These are phyloP conservation scores for Bradypus variegatus DNA, from an alignment of 2,797 vertebrate genomes.

Conservation along the genomic window DNA sequence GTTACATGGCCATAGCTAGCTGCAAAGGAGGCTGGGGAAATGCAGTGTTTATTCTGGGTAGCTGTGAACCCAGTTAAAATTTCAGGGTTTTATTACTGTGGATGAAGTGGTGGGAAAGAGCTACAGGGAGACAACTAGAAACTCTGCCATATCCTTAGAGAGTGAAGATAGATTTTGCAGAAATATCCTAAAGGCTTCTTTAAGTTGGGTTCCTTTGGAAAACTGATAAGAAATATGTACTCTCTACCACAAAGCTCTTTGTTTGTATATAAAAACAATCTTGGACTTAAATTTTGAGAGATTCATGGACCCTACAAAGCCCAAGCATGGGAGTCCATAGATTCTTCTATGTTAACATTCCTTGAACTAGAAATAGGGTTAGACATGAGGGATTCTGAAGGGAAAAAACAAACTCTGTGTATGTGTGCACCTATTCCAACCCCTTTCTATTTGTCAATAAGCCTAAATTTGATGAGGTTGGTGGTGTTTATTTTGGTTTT, in stretches of 20 bases:
- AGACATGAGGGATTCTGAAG: not conserved
- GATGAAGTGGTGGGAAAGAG: not conserved
- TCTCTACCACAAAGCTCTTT: not conserved
- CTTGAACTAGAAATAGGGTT: not conserved
- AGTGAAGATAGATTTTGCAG: not conserved
- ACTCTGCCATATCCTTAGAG: not conserved
- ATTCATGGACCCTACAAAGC: not conserved
- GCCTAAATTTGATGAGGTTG: not conserved
- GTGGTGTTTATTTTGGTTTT: constrained; percentile 25
- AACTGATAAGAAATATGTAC: not conserved
- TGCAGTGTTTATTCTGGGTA: not conserved
- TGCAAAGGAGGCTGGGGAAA: not conserved
- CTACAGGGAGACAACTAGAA: not conserved
- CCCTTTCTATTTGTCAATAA: not conserved
- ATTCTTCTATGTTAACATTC: not conserved
- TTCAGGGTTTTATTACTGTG: not conserved
- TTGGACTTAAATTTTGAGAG: not conserved
- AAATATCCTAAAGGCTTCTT: not conserved
- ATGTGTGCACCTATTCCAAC: no score
- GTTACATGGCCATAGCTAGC: not conserved
- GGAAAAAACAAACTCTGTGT: not conserved
- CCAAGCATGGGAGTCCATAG: not conserved
- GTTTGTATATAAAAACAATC: not conserved
- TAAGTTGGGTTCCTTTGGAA: not conserved
- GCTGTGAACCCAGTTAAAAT: not conserved